Evolutionary conservation across 1,140 invertebrate species (phyloP).

Genomic region (Chironomus tepperi): DNA sequence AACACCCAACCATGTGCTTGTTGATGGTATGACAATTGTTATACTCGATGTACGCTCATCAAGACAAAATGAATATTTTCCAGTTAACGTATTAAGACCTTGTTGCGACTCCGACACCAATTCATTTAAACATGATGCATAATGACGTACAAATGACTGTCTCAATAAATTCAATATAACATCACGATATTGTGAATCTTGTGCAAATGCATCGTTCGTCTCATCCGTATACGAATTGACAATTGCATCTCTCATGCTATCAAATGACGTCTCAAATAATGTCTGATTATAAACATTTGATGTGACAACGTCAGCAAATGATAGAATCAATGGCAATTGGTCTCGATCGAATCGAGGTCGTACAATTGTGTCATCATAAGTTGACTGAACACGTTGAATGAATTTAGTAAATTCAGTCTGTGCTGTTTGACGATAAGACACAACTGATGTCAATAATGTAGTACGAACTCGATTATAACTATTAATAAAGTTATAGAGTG

Average conservation of each 20-base stretch:
- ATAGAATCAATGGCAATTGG: neutral
- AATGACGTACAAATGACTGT: neutral
- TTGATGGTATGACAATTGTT: neutral
- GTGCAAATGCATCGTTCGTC: neutral
- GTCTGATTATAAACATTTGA: neutral
- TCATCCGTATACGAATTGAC: neutral
- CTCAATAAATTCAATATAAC: constrained; percentile 1
- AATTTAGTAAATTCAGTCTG: neutral
- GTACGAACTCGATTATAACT: neutral
- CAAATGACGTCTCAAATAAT: constrained; percentile 2
- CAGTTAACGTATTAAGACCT: neutral
- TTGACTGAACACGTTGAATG: neutral
- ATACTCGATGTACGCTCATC: neutral
- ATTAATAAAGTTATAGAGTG: neutral
- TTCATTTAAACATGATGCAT: neutral
- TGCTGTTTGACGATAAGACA: neutral
- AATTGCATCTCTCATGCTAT: neutral
- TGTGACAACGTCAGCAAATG: neutral
- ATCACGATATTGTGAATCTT: constrained; percentile 16
- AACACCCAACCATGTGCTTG: neutral
- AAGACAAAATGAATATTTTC: neutral
- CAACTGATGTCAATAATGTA: neutral
- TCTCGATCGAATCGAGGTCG: neutral
- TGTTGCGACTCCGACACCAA: neutral
- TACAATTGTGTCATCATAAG: neutral